phyloP scores from a whole-genome alignment of 2,888 invertebrate genomes.

The Pterostichus madidus region DNA sequence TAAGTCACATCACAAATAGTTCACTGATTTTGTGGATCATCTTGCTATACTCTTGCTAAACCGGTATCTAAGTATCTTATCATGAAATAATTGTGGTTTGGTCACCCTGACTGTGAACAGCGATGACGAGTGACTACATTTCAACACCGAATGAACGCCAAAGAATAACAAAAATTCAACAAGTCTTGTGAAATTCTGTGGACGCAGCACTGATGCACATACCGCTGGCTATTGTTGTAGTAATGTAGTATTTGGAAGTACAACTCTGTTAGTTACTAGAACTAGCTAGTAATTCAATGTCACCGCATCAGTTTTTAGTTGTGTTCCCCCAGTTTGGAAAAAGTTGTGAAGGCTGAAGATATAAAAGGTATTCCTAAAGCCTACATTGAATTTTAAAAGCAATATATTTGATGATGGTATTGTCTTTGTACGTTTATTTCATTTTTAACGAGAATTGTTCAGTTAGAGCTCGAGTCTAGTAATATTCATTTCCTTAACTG shows the following conservation, averaged over 20 bases:
- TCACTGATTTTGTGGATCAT: constrained; percentile 61
- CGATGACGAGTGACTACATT: constrained; percentile 10
- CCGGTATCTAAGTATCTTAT: constrained; percentile 60
- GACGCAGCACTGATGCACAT: constrained; percentile 51
- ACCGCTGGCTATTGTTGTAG: constrained; percentile 10
- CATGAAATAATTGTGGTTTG: constrained; percentile 46
- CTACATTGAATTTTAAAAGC: not conserved
- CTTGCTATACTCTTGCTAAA: constrained; percentile 41
- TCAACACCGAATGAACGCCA: constrained; percentile 47
- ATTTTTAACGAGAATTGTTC: too few species aligned
- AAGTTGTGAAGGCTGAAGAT: not conserved
- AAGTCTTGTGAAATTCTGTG: constrained; percentile 63
- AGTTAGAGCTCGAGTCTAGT: too few species aligned
- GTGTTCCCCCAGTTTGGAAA: constrained; percentile 13
- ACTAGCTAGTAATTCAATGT: constrained; percentile 16
- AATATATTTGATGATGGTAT: too few species aligned
- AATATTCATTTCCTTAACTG: not conserved
- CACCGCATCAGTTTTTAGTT: not conserved
- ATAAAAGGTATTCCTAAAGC: too few species aligned
- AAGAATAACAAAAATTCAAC: constrained; percentile 66
- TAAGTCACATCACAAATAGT: constrained; percentile 61
- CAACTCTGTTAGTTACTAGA: not conserved
- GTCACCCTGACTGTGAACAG: constrained; percentile 55
- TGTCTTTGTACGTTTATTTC: too few species aligned
- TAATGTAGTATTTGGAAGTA: not conserved